phyloP scores from a whole-genome alignment of 2,888 invertebrate genomes.

The Ceraclea dissimilis region DNA sequence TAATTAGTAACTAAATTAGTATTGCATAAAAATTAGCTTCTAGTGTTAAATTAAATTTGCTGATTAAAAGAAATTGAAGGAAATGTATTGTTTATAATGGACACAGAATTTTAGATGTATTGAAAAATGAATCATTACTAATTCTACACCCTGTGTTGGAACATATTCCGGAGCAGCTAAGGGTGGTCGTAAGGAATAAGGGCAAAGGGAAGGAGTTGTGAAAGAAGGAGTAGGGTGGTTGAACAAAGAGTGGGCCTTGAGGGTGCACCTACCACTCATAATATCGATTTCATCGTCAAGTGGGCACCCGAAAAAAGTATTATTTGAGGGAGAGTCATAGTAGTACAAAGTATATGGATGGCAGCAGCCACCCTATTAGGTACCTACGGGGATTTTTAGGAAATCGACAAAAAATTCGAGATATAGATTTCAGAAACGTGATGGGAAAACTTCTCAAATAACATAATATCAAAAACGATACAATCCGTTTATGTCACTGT shows the following conservation, averaged over 20 bases:
- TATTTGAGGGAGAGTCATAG: slow-evolving; percentile 17
- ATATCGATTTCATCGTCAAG: slow-evolving; percentile 27
- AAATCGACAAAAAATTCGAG: neutral
- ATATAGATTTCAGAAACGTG: neutral
- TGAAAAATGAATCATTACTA: too few species aligned
- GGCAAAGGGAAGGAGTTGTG: neutral
- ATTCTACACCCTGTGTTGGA: slow-evolving; percentile 7
- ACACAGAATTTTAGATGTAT: too few species aligned
- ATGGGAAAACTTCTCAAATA: neutral
- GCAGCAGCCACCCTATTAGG: neutral
- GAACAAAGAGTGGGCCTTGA: slow-evolving; percentile 12
- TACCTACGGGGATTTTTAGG: neutral
- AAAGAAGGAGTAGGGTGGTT: slow-evolving; percentile 2
- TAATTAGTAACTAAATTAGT: too few species aligned
- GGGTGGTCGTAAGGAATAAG: slow-evolving; percentile 10
- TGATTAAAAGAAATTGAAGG: too few species aligned
- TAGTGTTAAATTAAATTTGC: too few species aligned
- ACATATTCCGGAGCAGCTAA: neutral
- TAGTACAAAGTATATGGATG: neutral
- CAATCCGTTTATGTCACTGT: too few species aligned
- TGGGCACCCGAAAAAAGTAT: slow-evolving; percentile 24
- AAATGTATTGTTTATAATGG: too few species aligned
- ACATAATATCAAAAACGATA: too few species aligned
- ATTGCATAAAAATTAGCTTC: too few species aligned
- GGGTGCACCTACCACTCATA: slow-evolving; percentile 19